phyloP scores from a whole-genome alignment of 2,113 vertebrate species.

The Syrmaticus mikado region DNA sequence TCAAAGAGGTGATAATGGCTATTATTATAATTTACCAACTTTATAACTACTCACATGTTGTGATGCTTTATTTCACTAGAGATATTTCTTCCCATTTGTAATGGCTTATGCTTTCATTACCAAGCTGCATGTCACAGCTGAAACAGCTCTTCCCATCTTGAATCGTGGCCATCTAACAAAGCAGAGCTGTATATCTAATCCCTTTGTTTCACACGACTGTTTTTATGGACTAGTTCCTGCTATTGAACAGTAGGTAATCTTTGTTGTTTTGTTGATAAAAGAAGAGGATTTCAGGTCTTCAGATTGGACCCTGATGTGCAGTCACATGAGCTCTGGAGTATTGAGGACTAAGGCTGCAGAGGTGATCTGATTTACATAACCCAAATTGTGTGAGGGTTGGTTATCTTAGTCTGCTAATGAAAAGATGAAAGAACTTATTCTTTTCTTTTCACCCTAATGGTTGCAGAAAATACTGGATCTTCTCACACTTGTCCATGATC shows the following conservation, averaged over 20 bases:
- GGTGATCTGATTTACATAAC: neutral
- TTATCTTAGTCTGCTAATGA: neutral
- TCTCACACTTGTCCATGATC: neutral
- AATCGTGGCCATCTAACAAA: neutral
- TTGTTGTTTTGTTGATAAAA: neutral
- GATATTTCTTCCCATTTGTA: neutral
- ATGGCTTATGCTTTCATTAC: neutral
- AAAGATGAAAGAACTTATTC: neutral
- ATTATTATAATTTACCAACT: neutral
- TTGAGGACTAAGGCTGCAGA: neutral
- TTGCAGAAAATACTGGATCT: neutral
- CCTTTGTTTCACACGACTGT: neutral
- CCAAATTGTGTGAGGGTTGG: neutral
- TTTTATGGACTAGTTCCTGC: neutral
- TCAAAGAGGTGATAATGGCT: neutral
- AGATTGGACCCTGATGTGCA: neutral
- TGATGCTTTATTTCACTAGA: neutral
- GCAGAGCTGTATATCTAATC: neutral
- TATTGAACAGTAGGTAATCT: neutral
- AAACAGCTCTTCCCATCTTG: neutral
- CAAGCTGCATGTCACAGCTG: neutral
- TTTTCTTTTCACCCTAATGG: neutral
- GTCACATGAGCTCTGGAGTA: accelerated
- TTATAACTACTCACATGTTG: neutral
- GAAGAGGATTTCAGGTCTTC: neutral